A percentile compares a stretch with the other conserved stretches of the same genome.
Evolutionary conservation across 2,888 invertebrate genomes (phyloP).

Genomic region (Lomographa bimaculata): DNA sequence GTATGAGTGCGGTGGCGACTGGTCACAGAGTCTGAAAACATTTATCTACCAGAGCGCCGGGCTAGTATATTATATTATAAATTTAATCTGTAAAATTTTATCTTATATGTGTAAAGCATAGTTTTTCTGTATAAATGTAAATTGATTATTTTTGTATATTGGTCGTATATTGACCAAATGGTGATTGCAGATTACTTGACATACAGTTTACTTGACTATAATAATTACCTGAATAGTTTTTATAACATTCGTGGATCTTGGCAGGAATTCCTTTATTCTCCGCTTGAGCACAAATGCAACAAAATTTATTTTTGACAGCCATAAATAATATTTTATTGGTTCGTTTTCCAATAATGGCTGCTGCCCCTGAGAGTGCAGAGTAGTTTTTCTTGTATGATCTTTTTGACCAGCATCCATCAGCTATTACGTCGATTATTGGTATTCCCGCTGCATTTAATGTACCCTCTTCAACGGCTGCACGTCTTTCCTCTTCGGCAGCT

Average conservation of each 20-base stretch:
- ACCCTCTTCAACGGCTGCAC: conserved; percentile 17
- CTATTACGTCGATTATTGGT: conserved; percentile 27
- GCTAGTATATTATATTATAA: too few relatives aligned
- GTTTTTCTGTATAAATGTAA: too few relatives aligned
- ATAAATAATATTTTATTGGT: conserved; percentile 25
- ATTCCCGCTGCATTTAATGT: conserved; percentile 19
- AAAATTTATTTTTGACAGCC: conserved; percentile 31
- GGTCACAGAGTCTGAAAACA: too few relatives aligned
- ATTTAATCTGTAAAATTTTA: not conserved
- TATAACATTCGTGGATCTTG: conserved; percentile 20
- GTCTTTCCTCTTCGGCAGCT: conserved; percentile 26
- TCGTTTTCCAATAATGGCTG: conserved; percentile 28
- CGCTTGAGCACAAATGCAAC: conserved; percentile 28
- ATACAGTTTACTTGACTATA: too few relatives aligned
- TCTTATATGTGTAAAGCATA: too few relatives aligned
- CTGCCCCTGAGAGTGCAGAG: conserved; percentile 30
- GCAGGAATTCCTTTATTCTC: not conserved
- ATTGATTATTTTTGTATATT: too few relatives aligned
- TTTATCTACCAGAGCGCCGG: too few relatives aligned
- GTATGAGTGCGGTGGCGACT: too few relatives aligned
- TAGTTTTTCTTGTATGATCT: conserved; percentile 30
- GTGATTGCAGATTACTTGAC: too few relatives aligned
- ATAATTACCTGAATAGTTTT: conserved; percentile 20
- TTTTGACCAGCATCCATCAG: conserved; percentile 32
- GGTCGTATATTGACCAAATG: too few relatives aligned